Percentiles rank a stretch among this genome's conserved stretches.
phyloP scores from a whole-genome alignment of 2,888 invertebrate species.

The Lithophane socia region DNA sequence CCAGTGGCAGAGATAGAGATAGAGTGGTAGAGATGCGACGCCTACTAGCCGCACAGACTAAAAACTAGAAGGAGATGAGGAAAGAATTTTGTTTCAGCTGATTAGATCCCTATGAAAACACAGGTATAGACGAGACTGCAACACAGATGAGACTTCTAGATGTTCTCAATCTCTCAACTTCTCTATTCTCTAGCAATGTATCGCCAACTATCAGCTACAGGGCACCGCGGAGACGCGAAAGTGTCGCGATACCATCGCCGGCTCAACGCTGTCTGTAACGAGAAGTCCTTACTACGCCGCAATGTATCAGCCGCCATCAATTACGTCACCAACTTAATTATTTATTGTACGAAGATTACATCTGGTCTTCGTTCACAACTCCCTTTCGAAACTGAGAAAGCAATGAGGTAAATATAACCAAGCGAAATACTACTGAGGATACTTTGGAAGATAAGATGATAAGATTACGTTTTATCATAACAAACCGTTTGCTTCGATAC shows the following conservation, averaged over 20 bases:
- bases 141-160: background rate
- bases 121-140: too few relatives aligned
- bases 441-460: slow-evolving; percentile 31
- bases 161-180: background rate
- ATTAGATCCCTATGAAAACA: background rate
- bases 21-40: background rate
- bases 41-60: background rate
- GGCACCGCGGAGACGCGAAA: slow-evolving; percentile 3
- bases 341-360: slow-evolving; percentile 24
- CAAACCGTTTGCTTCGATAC: slow-evolving; percentile 16
- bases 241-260: slow-evolving; percentile 26
- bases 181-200: background rate
- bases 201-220: slow-evolving; percentile 12
- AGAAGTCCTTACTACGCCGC: slow-evolving; percentile 8
- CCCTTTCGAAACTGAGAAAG: slow-evolving; percentile 1
- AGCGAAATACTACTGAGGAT: slow-evolving; percentile 11
- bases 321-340: slow-evolving; percentile 20
- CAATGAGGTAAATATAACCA: slow-evolving; percentile 11
- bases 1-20: background rate
- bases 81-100: background rate
- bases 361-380: slow-evolving; percentile 2
- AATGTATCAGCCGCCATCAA: slow-evolving; percentile 9
- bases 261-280: background rate
- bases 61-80: background rate
- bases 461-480: slow-evolving; percentile 35